Conservation (phyloP, 1,140 invertebrate species). For the Heliconius hermathena region DNA sequence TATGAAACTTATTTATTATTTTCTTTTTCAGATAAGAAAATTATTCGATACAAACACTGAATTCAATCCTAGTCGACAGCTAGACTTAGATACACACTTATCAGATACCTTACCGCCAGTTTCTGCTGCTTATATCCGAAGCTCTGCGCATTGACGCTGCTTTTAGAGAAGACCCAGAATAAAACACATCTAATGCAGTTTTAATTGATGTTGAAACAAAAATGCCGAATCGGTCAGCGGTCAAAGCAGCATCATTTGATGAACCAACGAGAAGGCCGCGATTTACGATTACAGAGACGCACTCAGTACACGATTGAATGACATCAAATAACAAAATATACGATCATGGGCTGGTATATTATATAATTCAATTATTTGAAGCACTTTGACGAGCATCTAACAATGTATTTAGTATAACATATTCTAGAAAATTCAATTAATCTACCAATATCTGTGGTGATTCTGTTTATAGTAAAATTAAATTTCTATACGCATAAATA, state of each 20-base stretch:
- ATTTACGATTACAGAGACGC: conserved; percentile 61
- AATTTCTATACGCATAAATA: too few relatives aligned
- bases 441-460: background rate
- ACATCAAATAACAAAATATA: conserved; percentile 68
- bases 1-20: background rate
- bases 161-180: conserved; percentile 66
- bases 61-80: conserved; percentile 74
- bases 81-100: conserved; percentile 76
- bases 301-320: conserved; percentile 58
- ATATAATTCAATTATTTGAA: conserved; percentile 20
- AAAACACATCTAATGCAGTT: conserved; percentile 52
- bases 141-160: conserved; percentile 82
- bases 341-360: conserved; percentile 72
- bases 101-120: conserved; percentile 77
- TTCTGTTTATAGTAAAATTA: background rate
- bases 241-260: conserved; percentile 74
- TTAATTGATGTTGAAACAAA: conserved; percentile 59
- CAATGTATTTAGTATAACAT: background rate
- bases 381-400: conserved; percentile 5
- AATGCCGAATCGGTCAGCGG: conserved; percentile 50
- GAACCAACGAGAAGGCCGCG: conserved; percentile 64
- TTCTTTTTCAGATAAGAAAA: conserved; percentile 84
- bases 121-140: conserved; percentile 78
- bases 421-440: background rate
- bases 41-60: conserved; percentile 87